Evolutionary conservation across 1,140 invertebrate genomes (phyloP).

Genomic region (Papilio polytes): DNA sequence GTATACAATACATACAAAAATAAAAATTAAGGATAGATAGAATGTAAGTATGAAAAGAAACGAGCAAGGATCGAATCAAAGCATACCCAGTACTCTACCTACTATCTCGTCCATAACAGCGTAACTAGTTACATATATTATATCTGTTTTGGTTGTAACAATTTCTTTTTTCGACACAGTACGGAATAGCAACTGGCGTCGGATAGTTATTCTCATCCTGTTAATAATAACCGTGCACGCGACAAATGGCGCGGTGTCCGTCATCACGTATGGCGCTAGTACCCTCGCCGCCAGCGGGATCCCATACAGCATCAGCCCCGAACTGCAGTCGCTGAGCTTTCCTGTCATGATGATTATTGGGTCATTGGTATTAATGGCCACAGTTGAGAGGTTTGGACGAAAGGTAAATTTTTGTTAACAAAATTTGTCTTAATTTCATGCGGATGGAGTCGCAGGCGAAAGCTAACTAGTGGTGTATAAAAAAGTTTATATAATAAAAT

Average conservation of each 20-base stretch:
- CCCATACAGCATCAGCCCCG: conserved; percentile 55
- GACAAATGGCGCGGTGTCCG: conserved; percentile 47
- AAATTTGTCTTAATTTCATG: too few relatives aligned
- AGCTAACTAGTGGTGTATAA: too few relatives aligned
- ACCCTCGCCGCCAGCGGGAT: conserved; percentile 57
- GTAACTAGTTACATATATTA: too few relatives aligned
- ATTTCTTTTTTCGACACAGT: conserved; percentile 45
- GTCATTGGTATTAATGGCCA: conserved; percentile 49
- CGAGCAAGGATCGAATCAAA: too few relatives aligned
- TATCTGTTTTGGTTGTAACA: too few relatives aligned
- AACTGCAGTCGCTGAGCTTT: conserved; percentile 60
- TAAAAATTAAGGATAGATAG: too few relatives aligned
- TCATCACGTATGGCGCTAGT: conserved; percentile 51
- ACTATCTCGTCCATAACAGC: too few relatives aligned
- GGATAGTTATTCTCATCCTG: conserved; percentile 49
- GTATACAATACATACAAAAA: too few relatives aligned
- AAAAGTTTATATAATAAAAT: too few relatives aligned
- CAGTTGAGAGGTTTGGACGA: conserved; percentile 61
- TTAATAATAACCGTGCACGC: conserved; percentile 44
- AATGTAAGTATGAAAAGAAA: too few relatives aligned
- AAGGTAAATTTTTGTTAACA: conserved; percentile 60
- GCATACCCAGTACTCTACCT: too few relatives aligned
- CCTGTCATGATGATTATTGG: conserved; percentile 63
- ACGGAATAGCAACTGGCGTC: conserved; percentile 48
- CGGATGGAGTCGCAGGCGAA: too few relatives aligned